Evolutionary conservation across 1,140 invertebrate genomes (phyloP), one percentile per base, ranked within the genome.

Genomic region (Micrasema longulum): DNA sequence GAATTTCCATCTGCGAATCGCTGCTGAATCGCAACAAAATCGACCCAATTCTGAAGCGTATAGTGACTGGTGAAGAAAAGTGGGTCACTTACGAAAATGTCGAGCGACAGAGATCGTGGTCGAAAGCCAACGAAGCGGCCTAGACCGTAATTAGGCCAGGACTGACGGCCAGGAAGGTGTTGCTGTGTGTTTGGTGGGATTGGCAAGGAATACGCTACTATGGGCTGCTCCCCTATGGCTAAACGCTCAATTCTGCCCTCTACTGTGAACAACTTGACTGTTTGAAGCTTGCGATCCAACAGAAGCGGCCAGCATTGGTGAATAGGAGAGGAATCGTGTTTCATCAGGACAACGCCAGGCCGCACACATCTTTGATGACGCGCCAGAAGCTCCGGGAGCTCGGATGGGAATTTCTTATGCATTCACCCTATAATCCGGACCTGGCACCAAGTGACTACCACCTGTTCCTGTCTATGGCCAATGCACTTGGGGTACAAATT

Each of bases 311-410:
- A 50, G 47, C 47, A 50, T 50, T 50, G 47, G 47, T 50, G 47
- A 50, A 50, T 50, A 4, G 47, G 12, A 50, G 47, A 50, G 47
- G 47, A 50, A 50, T 50, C 47, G 47, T 50, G 47, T 50, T n/a
- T 50, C 47, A 50, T 50, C 47, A 50, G 47, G 47, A 50, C 47
- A 50, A 50, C 47, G 47, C 47, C 47, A 50, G 47, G 47, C 47
- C 47, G 47, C 47, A 50, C 47, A 50, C 47, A 50, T 50, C 47
- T 50, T 50, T 50, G 47, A 50, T 50, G 47, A 50, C 47, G 47
- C 47, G 47, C 47, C 47, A 50, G 47, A 50, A 50, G 47, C 47
- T 50, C 47, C 47, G 47, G 47, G 47, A 50, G 47, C 1, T 50
- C 47, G 47, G 47, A 50, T 50, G 47, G 2, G 47, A 50, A 50